Evolutionary conservation across 1,140 invertebrate species (phyloP).

Genomic region (Arion vulgaris): DNA sequence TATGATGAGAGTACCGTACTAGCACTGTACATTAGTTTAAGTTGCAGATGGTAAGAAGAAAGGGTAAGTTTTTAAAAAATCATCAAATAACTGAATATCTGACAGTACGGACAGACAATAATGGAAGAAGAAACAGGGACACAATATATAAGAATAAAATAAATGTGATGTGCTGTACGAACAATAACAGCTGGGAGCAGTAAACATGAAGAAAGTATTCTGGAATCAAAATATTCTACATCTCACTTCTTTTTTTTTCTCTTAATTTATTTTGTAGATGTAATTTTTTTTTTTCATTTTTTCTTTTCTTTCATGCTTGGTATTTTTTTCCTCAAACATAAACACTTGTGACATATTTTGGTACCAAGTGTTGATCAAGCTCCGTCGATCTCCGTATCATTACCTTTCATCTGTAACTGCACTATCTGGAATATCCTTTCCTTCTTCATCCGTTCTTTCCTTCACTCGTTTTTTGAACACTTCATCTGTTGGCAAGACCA

Average conservation of each 20-base stretch:
- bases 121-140: no score
- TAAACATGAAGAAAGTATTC: no score
- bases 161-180: no score
- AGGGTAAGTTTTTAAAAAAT: no score
- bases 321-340: conserved; percentile 15
- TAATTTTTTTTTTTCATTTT: not conserved
- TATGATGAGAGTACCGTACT: no score
- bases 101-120: no score
- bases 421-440: conserved; percentile 91
- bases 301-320: not conserved
- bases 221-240: conserved; percentile 21
- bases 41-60: no score
- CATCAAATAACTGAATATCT: no score
- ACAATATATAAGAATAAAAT: no score
- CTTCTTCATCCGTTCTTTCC: conserved; percentile 85
- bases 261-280: not conserved
- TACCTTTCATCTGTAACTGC: conserved; percentile 96
- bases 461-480: conserved; percentile 86
- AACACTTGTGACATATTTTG: conserved; percentile 24
- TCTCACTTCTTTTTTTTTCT: conserved; percentile 19
- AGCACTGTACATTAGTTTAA: no score
- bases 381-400: conserved; percentile 45
- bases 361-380: conserved; percentile 33
- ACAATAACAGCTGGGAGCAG: no score
- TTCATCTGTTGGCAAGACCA: conserved; percentile 90